Base-by-base conservation (phyloP, 2,888 invertebrate species). In the Leptothorax acervorum region DNA sequence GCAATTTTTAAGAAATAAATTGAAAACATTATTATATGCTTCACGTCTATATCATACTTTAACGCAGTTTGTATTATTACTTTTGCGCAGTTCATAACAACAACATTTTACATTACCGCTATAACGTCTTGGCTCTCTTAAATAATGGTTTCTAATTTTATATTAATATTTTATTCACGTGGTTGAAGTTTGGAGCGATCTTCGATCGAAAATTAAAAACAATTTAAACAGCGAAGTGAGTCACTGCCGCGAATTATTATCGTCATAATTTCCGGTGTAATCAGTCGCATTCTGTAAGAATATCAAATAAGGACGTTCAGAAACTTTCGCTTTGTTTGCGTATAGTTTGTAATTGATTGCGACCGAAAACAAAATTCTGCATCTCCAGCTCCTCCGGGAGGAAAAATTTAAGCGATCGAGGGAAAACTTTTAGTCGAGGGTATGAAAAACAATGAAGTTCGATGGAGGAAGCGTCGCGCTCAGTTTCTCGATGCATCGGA, bases 291-390 rank as follows among this genome's bases (percentile, higher is more conserved):
- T 12, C 28, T 66, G 42, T 53, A 53, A 55, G 18, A 76, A 28
- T 76, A 18, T 53, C 18, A 11, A 76, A 76, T 53, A 23, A 11
- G 39, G 11, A 4, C 39, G 39, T 15, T 23, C 6, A 53, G 12
- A 42, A 75, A 63, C 23, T 65, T 65, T 39, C 39, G 28, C 53
- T 51, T 76, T 76, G 18, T 65, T 75, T 28, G 28, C 65, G 18
- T 53, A 35, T 8, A 51, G 11, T 63, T 51, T 28, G 11, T 42
- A 53, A 76, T 76, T 76, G n/a, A 66, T 76, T 66, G 28, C 51
- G 8, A 42, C 23, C 65, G 53, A 28, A 66, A 68, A 74, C 23
- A 74, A 74, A 78, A 68, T 35, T n/a, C 48, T 35, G 35, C 6
- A 12, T 18, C 15, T 62, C 9, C 23, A 23, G 23, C 11, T 3